Evolutionary conservation across 2,797 vertebrate genomes (phyloP), one percentile per base, ranked within the genome.

Genomic region (Pterois miles): DNA sequence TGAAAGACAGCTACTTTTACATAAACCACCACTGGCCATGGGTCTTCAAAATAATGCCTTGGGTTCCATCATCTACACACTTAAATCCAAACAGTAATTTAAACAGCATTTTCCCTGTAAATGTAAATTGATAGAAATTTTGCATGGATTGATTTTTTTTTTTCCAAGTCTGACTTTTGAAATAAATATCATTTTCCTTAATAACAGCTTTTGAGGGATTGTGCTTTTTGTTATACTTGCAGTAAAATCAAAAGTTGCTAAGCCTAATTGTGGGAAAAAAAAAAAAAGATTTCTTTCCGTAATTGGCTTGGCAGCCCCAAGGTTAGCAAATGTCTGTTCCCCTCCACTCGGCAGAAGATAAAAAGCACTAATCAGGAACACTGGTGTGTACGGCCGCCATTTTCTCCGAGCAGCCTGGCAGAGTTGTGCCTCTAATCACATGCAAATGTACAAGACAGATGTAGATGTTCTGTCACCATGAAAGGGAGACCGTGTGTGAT

Each of bases 361-460:
- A 89, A 91, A 91, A 78, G 82, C 75, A 67, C 80, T 86, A 86
- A 93, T 93, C 90, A 91, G 91, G 75, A 89, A 91, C 72, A 85
- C 65, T 29, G 65, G 80, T 62, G 77, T 80, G 78, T 65, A 81
- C 16, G 12, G 71, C 68, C 40, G 29, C 80, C 67, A 78, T 91
- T 91, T 90, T 88, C 86, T 85, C 59, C 10, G 52, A 71, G 78
- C 65, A 52, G 73, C 76, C 67, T 48, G 77, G 85, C 81, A 89
- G 83, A 87, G 78, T 78, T 88, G 69, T 54, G 84, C 75, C 88
- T 87, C 83, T 88, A 90, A 94, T 92, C 90, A 89, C 76, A 92
- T 84, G 81, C 78, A 92, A 92, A 93, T 89, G 85, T 64, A 84
- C 69, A 81, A 70, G 59, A 71, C 65, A 78, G 86, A 86, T 75